Conservation (phyloP, 2,888 invertebrate species). For the Spilarctia lutea region DNA sequence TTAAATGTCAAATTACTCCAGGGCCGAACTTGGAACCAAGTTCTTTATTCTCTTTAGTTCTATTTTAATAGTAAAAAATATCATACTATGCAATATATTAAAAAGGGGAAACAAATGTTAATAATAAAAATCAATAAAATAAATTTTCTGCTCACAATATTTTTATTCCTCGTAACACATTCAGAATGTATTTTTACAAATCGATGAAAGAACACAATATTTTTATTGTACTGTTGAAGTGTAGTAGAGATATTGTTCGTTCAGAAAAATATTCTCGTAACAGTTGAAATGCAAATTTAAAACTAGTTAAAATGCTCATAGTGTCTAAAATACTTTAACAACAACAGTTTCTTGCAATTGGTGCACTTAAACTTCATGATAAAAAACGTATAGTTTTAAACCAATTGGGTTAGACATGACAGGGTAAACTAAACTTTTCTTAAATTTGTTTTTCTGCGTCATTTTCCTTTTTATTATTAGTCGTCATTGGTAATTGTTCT, state of each 20-base stretch:
- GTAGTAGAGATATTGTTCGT: conserved; percentile 36
- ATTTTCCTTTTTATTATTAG: too few species aligned
- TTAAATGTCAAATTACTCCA: neutral
- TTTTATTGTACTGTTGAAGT: conserved; percentile 41
- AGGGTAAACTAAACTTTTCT: too few species aligned
- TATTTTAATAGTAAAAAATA: too few species aligned
- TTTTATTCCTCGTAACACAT: conserved; percentile 54
- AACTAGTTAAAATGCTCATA: neutral
- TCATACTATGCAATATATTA: neutral
- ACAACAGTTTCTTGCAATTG: neutral
- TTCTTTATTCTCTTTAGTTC: neutral
- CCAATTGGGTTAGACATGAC: neutral
- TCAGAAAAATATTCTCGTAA: neutral
- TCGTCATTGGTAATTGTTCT: too few species aligned
- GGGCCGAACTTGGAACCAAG: neutral
- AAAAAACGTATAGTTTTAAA: neutral
- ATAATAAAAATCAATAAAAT: neutral
- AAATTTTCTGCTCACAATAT: conserved; percentile 36
- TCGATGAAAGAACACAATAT: conserved; percentile 34
- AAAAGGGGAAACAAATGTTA: neutral
- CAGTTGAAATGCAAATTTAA: neutral
- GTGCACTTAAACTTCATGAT: neutral
- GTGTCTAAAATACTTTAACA: neutral
- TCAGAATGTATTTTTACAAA: conserved; percentile 50
- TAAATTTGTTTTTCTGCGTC: too few species aligned